Conservation (phyloP, 1,140 invertebrate genomes). For the Sitobion miscanthi region DNA sequence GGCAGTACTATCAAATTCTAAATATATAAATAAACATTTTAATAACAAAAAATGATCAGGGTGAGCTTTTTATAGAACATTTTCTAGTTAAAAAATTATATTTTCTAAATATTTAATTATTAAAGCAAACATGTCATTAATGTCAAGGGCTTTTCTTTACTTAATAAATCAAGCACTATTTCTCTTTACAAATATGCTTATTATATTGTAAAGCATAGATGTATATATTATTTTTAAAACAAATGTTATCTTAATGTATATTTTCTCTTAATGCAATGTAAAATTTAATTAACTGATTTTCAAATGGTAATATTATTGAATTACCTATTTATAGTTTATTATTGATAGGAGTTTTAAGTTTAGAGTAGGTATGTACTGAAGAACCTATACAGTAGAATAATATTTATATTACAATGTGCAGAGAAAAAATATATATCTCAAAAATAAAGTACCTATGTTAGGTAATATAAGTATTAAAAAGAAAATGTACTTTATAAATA, state of each 20-base stretch:
- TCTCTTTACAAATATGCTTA: background rate
- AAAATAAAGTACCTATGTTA: background rate
- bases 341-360: background rate
- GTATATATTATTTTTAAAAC: background rate
- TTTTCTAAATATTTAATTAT: background rate
- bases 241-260: background rate
- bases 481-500: background rate
- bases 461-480: background rate
- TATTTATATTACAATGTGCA: background rate
- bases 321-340: background rate
- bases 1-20: slow-evolving; percentile 18
- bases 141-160: background rate
- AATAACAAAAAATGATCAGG: background rate
- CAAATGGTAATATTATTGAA: background rate
- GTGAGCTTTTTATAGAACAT: background rate
- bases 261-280: background rate
- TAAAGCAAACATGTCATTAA: background rate
- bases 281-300: background rate
- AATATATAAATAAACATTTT: background rate
- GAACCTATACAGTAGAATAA: background rate
- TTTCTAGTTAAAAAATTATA: background rate
- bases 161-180: background rate
- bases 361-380: background rate
- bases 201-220: background rate
- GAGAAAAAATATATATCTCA: background rate